Percentiles rank a stretch among this genome's conserved stretches.
These are phyloP conservation scores for Trissonchulus latispiculum DNA, from an alignment of 2,888 invertebrate species.

Conservation along the genomic window DNA sequence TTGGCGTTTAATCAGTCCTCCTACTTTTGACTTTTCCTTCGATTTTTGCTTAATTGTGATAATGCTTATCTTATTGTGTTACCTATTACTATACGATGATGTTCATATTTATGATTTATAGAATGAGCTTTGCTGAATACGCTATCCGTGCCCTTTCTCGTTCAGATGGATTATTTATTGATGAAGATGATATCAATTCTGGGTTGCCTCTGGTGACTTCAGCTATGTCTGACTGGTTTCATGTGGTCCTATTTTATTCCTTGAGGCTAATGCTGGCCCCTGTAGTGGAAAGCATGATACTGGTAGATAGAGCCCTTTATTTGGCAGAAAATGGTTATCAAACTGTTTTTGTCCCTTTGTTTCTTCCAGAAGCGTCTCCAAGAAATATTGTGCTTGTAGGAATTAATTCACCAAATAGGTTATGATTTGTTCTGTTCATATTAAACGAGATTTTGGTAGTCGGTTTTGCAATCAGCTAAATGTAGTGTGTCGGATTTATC, in stretches of 20 bases:
- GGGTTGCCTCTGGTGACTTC: no score
- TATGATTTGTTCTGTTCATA: no score
- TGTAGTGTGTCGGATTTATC: no score
- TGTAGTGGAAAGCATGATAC: slow-evolving; percentile 65
- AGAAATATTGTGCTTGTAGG: slow-evolving; percentile 65
- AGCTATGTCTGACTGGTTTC: no score
- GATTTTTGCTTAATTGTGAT: no score
- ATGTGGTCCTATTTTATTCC: slow-evolving; percentile 60
- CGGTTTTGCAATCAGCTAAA: no score
- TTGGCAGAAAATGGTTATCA: slow-evolving; percentile 57
- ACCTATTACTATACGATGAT: no score
- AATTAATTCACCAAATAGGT: no score
- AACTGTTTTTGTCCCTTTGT: slow-evolving; percentile 56
- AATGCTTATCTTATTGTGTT: no score
- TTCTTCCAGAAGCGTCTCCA: slow-evolving; percentile 65
- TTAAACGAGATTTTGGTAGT: no score
- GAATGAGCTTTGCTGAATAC: neutral
- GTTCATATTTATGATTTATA: neutral
- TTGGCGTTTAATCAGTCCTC: no score
- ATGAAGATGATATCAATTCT: neutral
- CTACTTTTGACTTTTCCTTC: no score
- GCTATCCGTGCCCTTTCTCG: neutral
- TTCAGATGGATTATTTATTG: neutral
- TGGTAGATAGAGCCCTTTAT: slow-evolving; percentile 68
- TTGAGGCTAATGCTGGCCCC: slow-evolving; percentile 71